Evolutionary conservation across 2,113 vertebrate genomes (phyloP), one percentile per base, ranked within the genome.

Genomic region (Micronisus gabar): DNA sequence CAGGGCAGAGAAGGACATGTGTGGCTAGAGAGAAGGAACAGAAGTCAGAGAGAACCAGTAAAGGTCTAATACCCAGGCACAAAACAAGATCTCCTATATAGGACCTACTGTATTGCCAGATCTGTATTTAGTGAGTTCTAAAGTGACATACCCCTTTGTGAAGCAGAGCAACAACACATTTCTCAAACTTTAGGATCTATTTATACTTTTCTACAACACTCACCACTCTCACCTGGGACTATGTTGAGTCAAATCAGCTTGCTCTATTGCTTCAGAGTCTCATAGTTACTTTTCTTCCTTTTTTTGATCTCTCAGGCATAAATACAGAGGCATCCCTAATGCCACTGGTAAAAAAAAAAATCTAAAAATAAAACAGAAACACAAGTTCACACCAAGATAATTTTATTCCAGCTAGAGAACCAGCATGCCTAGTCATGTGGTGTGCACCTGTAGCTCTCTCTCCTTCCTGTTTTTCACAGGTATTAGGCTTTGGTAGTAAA

Each of bases 361-460:
- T 27, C 50, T 75, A 89, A 90, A 97, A 93, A 78, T 87, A 74
- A 75, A 93, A 34, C 23, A 90, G 48, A 76, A 96, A 81, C 30
- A 55, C 13, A 80, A 40, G 19, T 87, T 89, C 73, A 70, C 61
- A 58, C 30, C n/a, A 62, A 89, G 78, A 71, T 67, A 84, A 82
- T 96, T 92, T 95, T 72, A 83, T 84, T 82, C 65, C 43, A 95
- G 36, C 22, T 53, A 41, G 15, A 95, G 43, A 95, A 74, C 3
- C 32, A 86, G 58, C 30, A 50, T 0, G 4, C 55, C 72, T 86
- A 73, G 27, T 67, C 89, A 70, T 22, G n/a, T 45, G 48, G 13
- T 16, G 3, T 29, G 41, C 53, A 97, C 93, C 91, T 96, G 91
- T 73, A 96, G 78, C 71, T 81, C 30, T 9, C 41, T 56, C 50